Percentiles rank a stretch among this genome's conserved stretches.
Evolutionary conservation across 2,113 vertebrate genomes (phyloP).

Genomic region (Numenius arquata): DNA sequence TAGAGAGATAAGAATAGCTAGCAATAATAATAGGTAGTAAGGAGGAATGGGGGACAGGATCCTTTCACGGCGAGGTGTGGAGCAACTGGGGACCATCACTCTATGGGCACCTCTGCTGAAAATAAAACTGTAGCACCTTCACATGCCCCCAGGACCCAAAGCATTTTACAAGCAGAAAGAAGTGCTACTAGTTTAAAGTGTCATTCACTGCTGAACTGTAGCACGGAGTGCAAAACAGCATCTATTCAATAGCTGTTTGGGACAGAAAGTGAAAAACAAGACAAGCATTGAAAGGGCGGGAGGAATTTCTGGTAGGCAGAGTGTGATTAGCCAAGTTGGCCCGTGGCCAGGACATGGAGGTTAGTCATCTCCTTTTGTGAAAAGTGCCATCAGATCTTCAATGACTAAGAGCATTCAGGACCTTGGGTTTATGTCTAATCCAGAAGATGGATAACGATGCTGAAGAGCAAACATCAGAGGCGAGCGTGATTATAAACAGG

Average conservation of each 20-base stretch:
- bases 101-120: background rate
- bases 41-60: background rate
- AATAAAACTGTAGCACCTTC: background rate
- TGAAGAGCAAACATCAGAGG: slow-evolving; percentile 19
- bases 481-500: slow-evolving; percentile 21
- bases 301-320: slow-evolving; percentile 46
- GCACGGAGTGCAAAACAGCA: background rate
- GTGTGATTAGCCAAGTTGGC: background rate
- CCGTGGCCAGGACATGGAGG: background rate
- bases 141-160: background rate
- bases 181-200: background rate
- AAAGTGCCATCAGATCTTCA: background rate
- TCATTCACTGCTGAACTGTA: background rate
- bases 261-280: slow-evolving; percentile 17
- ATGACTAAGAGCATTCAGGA: background rate
- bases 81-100: background rate
- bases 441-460: background rate
- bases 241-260: background rate
- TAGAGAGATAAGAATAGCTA: background rate
- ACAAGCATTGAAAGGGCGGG: background rate
- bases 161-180: background rate
- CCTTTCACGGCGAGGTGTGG: background rate
- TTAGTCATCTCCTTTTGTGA: slow-evolving; percentile 2
- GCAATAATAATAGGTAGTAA: background rate
- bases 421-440: background rate